Evolutionary conservation across 1,140 invertebrate genomes (phyloP), one percentile per base, ranked within the genome.

Genomic region (Trissolcus basalis): DNA sequence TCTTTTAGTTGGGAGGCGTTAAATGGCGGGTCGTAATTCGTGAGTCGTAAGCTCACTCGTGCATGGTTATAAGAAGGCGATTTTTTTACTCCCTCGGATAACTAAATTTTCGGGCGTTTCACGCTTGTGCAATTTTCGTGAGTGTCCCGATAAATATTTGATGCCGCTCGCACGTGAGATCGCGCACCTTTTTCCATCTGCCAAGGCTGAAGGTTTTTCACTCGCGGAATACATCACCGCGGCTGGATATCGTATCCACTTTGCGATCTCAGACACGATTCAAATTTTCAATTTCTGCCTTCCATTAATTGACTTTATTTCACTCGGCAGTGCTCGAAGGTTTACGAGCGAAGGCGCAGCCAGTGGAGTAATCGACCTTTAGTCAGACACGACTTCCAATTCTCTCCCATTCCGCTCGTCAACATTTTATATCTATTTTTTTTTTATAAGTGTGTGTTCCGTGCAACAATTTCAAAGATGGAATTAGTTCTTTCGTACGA

Each of bases 61-160:
- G 50, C 19, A 27, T 27, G 6, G 61, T 70, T 55, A 59, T 49
- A 36, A 53, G 19, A 15, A 39, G 45, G 44, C 51, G 13, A 49
- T n/a, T 58, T 48, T 61, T 56, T 19, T 14, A 44, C 16, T 27
- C 19, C 6, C 19, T 1, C 19, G 19, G 19, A 27, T 53, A 47
- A 51, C 54, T 19, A 56, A 71, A 56, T 71, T 71, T 47, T n/a
- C 48, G 16, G 43, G 32, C 49, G 32, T 50, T 35, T 55, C 15
- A 36, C 43, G 59, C 58, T 27, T 47, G 15, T 48, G 70, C 60
- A 76, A 76, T 76, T 76, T 76, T 64, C 72, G 53, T 76, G 65
- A 76, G 72, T 76, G 72, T 76, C 64, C 39, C 41, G 36, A 64
- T 76, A 69, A 69, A 76, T 76, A 69, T 76, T 76, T 76, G 65